Evolutionary conservation across 2,797 vertebrate genomes (phyloP).

Genomic region (Salmo trutta): DNA sequence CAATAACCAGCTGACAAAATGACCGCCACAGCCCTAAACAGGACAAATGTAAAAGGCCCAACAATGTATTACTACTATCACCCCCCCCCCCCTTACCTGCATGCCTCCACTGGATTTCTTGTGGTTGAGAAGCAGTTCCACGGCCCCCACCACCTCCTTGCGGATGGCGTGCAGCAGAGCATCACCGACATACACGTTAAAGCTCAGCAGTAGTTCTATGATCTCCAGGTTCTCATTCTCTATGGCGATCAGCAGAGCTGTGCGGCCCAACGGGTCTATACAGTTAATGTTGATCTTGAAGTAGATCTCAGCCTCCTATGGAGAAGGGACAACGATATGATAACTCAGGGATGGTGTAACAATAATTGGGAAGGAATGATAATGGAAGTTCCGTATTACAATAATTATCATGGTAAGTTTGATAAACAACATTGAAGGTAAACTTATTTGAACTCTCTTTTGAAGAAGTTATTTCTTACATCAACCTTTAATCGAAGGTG

Average conservation of each 20-base stretch:
- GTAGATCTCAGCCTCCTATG: constrained; percentile 94
- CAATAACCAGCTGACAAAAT: too few relatives aligned
- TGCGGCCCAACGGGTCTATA: constrained; percentile 97
- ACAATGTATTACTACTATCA: too few relatives aligned
- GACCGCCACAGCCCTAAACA: too few relatives aligned
- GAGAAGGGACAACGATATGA: constrained; percentile 6
- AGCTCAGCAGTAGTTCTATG: constrained; percentile 91
- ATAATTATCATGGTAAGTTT: too few relatives aligned
- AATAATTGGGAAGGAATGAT: too few relatives aligned
- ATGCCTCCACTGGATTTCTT: constrained; percentile 95
- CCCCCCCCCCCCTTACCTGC: constrained; percentile 76
- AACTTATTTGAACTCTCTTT: neutral
- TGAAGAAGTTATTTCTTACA: neutral
- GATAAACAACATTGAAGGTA: too few relatives aligned
- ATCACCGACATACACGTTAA: constrained; percentile 92
- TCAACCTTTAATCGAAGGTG: neutral
- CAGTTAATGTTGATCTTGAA: constrained; percentile 99
- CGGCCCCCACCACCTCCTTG: constrained; percentile 95
- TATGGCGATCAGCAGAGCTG: constrained; percentile 95
- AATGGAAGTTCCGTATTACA: too few relatives aligned
- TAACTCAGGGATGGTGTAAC: neutral
- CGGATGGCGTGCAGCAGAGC: constrained; percentile 94
- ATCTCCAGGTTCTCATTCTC: constrained; percentile 99
- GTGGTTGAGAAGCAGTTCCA: constrained; percentile 94
- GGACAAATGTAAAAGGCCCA: too few relatives aligned